Evolutionary conservation across 1,140 invertebrate species (phyloP), one percentile per base, ranked within the genome.

Genomic region (Stegodyphus mimosarum): DNA sequence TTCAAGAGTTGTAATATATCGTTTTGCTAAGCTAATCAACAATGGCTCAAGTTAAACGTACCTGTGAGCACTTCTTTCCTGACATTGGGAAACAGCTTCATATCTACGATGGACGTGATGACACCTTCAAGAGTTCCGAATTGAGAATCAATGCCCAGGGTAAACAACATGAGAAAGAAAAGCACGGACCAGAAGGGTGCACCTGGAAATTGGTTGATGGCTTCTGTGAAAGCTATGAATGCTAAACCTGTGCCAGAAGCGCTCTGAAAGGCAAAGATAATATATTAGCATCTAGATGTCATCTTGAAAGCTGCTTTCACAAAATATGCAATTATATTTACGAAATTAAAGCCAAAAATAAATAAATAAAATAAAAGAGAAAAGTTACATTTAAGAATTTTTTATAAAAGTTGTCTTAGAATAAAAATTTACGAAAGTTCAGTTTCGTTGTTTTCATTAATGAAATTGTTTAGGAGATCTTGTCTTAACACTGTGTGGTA

Each of bases 151-250:
- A 99, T 97, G 7, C 97, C 97, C 15, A 99, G 91, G 0, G 96
- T 98, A 89, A 98, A 96, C 6, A 99, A 92, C 97, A 99, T 99
- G 9, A 98, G 91, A 90, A 99, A 98, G 91, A 98, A 98, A 0
- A 98, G 91, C 1, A 98, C 93, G 0, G 96, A 95, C 97, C 97
- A 99, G 88, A 99, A 94, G 88, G 97, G 97, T 7, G 96, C 95
- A 6, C 86, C 87, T 0, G 96, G 96, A 91, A 98, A 98, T 91
- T 98, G 96, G 91, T 98, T 97, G 87, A 98, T 98, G 1, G 97
- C 97, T 91, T 98, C 96, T 0, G 97, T 98, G 91, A 98, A 99
- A 67, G 98, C 97, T 55, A 98, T 98, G 89, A 98, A 98, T 0
- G 97, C 97, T 52, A 98, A 91, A 5, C 97, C 97, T 1, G 96